These are phyloP conservation scores for Aix galericulata DNA, from an alignment of 2,113 vertebrate genomes.

Conservation along the genomic window DNA sequence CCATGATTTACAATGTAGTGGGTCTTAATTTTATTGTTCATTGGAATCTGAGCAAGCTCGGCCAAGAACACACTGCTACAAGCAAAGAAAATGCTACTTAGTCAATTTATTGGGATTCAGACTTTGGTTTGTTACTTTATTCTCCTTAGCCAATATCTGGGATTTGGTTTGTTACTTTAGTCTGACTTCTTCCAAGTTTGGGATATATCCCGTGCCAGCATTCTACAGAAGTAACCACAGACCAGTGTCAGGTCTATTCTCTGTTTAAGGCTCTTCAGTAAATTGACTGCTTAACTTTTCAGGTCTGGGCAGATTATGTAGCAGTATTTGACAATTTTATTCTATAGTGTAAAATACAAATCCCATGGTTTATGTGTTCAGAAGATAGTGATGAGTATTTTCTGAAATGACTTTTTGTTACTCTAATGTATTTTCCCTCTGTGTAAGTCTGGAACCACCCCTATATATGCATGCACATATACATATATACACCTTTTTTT, in stretches of 20 bases:
- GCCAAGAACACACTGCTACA: not conserved
- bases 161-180: not conserved
- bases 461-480: fast-evolving
- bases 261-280: not conserved
- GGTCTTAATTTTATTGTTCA: not conserved
- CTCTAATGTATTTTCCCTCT: fast-evolving
- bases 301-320: not conserved
- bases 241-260: not conserved
- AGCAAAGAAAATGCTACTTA: not conserved
- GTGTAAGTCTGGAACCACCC: not conserved
- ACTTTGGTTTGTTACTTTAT: not conserved
- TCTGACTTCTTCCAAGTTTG: not conserved
- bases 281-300: not conserved
- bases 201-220: not conserved
- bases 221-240: not conserved
- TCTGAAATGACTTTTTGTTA: not conserved
- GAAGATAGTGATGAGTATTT: not conserved
- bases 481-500: not conserved
- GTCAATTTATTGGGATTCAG: not conserved
- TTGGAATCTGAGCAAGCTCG: not conserved
- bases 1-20: not conserved
- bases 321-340: not conserved
- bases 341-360: not conserved
- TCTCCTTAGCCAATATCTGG: not conserved
- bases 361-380: not conserved